Evolutionary conservation across 2,888 invertebrate genomes (phyloP), one percentile per base, ranked within the genome.

Genomic region (Opisthograptis luteolata): DNA sequence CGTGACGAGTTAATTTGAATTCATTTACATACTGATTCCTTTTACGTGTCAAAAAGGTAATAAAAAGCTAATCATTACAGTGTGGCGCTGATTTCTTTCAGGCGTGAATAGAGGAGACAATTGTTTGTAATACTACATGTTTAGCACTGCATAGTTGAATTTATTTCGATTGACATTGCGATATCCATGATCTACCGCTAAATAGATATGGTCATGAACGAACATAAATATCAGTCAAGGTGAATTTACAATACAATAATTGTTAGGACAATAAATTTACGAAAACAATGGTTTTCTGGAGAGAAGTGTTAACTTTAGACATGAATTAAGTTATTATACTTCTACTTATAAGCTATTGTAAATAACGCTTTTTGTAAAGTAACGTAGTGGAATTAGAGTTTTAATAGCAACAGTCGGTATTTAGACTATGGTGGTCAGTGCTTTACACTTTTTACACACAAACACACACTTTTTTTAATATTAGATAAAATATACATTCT

Each of bases 51-150:
- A 49, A 49, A 40, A 42, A 6, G 30, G 25, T 12, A 32, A 30
- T 42, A 45, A 44, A 60, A 56, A 37, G 39, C 28, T 41, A 31
- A 53, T 57, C 50, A 51, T 58, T 61, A 55, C 63, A 70, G 64
- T 56, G 53, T 41, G 62, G 55, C 52, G 64, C 58, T 78, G 73
- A 78, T 73, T 55, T 70, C 50, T 68, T 67, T 63, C 68, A 76
- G 66, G 55, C 14, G 20, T 1, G 9, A n/a, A 8, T 15, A 19
- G 22, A 28, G 5, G 3, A 3, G 9, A 20, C n/a, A 39, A 40
- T 31, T 34, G 34, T 40, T 41, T 41, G 30, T 34, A 40, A 22
- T 32, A 13, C n/a, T 64, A 67, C 58, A 49, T 49, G 58, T 50
- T 56, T 55, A 63, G 36, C 48, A 41, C 41, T 25, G 20, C 39